phyloP scores from a whole-genome alignment of 2,888 invertebrate species.

The Muschampia plurimacula region DNA sequence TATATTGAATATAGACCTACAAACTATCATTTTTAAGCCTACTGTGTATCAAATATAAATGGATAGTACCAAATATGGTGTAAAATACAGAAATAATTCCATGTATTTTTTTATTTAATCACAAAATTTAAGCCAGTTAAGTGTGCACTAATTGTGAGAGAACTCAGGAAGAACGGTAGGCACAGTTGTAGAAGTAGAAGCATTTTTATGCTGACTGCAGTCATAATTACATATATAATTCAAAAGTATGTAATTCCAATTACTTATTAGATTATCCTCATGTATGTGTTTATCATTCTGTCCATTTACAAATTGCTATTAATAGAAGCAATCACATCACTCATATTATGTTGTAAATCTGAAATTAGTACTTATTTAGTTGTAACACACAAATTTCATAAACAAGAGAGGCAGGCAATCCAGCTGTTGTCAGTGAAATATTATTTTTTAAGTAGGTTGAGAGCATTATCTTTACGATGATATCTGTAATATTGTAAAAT shows the following conservation, averaged over 20 bases:
- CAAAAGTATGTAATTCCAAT: background rate
- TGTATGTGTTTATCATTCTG: background rate
- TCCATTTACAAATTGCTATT: background rate
- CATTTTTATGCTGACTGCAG: too few species aligned
- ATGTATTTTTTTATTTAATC: too few species aligned
- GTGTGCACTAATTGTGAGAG: too few species aligned
- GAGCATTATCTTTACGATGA: background rate
- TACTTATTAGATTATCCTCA: background rate
- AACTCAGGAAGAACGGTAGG: too few species aligned
- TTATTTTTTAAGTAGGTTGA: background rate
- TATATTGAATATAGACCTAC: too few species aligned
- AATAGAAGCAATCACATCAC: constrained; percentile 3
- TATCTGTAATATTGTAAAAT: background rate
- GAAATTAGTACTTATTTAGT: constrained; percentile 14
- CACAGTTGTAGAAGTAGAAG: too few species aligned
- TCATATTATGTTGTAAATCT: constrained; percentile 13
- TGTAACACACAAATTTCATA: constrained; percentile 8
- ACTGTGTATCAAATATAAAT: too few species aligned
- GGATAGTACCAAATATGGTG: too few species aligned
- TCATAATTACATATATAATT: background rate
- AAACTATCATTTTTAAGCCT: too few species aligned
- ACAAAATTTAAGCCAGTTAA: too few species aligned
- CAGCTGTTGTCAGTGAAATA: background rate
- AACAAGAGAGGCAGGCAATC: background rate
- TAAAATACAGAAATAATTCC: too few species aligned